These are phyloP conservation scores for Nipponia nippon DNA, from an alignment of 2,113 vertebrate species.

Conservation along the genomic window DNA sequence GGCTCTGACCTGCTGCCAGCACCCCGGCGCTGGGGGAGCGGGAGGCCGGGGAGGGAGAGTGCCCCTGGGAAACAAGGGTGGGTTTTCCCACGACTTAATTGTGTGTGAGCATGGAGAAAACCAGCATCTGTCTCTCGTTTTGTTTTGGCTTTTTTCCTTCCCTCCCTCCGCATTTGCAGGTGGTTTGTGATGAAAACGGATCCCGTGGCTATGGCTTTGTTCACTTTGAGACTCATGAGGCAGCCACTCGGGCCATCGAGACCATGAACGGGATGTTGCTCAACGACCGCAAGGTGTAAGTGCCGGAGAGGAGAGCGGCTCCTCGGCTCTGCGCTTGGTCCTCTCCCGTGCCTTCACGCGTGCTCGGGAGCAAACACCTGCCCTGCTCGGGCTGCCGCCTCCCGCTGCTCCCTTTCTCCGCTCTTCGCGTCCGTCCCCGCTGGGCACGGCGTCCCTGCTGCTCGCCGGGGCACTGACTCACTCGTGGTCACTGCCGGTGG, in stretches of 20 bases:
- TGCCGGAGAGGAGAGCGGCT: not conserved
- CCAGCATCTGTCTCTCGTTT: not conserved
- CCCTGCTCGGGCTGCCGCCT: not conserved
- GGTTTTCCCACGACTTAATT: not conserved
- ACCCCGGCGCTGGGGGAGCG: fast-evolving
- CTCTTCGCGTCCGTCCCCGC: fast-evolving
- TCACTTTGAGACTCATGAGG: conserved; percentile 95
- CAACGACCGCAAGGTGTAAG: conserved; percentile 96
- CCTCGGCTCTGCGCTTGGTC: not conserved
- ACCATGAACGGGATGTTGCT: conserved; percentile 98
- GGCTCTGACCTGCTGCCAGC: not conserved
- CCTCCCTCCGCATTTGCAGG: conserved; percentile 63
- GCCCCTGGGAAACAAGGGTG: not conserved
- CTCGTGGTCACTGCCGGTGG: not conserved
- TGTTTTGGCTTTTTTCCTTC: too few species aligned
- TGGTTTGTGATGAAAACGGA: conserved; percentile 92
- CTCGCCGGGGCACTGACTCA: not conserved
- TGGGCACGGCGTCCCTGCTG: not conserved
- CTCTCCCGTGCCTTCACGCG: not conserved
- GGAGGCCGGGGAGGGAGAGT: not conserved
- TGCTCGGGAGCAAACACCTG: fast-evolving
- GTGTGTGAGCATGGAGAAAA: fast-evolving
- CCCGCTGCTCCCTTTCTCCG: not conserved
- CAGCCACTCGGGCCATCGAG: conserved; percentile 87
- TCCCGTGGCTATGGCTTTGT: conserved; percentile 96